Evolutionary conservation across 1,140 invertebrate genomes (phyloP).

Genomic region (Aphelenchoides fujianensis): DNA sequence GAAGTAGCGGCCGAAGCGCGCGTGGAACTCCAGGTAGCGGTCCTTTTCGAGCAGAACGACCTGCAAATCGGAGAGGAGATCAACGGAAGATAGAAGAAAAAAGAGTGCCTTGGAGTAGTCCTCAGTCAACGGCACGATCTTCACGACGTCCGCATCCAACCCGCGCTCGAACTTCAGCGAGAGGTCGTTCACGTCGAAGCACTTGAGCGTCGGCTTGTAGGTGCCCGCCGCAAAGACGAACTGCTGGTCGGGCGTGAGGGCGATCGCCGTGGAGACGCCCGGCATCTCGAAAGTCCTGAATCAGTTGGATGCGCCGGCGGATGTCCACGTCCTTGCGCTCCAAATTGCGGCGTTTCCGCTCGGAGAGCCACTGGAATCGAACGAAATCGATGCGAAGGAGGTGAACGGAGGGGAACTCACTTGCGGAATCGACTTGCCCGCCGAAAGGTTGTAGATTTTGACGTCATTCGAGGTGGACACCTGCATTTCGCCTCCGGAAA

Average conservation of each 20-base stretch:
- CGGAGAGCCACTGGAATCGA: constrained; percentile 81
- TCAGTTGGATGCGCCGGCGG: constrained; percentile 83
- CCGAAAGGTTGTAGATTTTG: constrained; percentile 94
- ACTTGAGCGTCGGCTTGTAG: constrained; percentile 92
- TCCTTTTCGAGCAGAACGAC: constrained; percentile 69
- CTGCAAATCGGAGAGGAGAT: constrained; percentile 56
- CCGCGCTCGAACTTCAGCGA: constrained; percentile 97
- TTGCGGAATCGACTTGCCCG: constrained; percentile 90
- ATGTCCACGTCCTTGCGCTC: constrained; percentile 87
- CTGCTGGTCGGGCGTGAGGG: constrained; percentile 83
- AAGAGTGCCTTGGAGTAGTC: constrained; percentile 65
- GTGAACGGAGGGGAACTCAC: constrained; percentile 68
- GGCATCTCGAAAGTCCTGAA: constrained; percentile 99
- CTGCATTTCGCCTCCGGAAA: constrained; percentile 67
- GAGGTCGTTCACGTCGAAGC: constrained; percentile 90
- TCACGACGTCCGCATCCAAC: constrained; percentile 82
- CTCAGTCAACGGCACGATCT: constrained; percentile 69
- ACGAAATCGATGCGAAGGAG: constrained; percentile 36
- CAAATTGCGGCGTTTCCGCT: constrained; percentile 78
- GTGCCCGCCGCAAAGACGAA: constrained; percentile 72
- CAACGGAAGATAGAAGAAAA: constrained; percentile 4
- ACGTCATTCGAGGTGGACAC: constrained; percentile 76
- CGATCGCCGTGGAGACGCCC: constrained; percentile 78
- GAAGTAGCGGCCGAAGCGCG: constrained; percentile 83
- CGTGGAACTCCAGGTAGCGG: constrained; percentile 89